phyloP scores from a whole-genome alignment of 2,888 invertebrate genomes.

The Chironomus riparius region DNA sequence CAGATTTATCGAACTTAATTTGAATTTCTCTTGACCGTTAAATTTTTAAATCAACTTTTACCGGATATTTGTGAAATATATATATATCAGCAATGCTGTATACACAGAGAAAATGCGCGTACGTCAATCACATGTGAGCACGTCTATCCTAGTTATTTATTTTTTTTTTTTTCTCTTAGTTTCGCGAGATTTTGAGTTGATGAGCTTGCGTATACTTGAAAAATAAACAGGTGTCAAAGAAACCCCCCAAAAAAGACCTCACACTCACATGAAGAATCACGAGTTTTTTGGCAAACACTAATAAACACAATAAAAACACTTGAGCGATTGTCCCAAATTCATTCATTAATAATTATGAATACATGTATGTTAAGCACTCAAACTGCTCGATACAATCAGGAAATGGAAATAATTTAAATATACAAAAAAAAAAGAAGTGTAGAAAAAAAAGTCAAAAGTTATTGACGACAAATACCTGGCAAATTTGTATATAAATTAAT shows the following conservation, averaged over 20 bases:
- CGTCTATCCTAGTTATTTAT: no score
- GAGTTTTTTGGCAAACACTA: not conserved
- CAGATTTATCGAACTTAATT: no score
- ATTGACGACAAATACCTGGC: not conserved
- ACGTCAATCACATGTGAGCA: no score
- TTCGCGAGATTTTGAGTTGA: no score
- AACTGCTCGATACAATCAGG: not conserved
- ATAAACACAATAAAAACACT: not conserved
- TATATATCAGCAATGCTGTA: no score
- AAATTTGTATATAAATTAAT: not conserved
- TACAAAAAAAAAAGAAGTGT: not conserved
- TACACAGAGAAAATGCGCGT: no score
- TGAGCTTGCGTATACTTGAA: not conserved
- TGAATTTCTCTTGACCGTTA: no score
- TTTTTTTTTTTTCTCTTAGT: no score
- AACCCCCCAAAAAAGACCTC: not conserved
- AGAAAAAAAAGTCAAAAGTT: not conserved
- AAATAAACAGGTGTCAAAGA: slow-evolving; percentile 16
- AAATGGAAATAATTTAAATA: slow-evolving; percentile 17
- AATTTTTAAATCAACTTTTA: no score
- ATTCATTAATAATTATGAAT: slow-evolving; percentile 17
- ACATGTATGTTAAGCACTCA: not conserved
- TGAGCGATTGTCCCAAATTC: slow-evolving; percentile 19
- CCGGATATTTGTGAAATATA: no score
- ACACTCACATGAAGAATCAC: slow-evolving; percentile 15